A percentile compares a stretch with the other conserved stretches of the same genome.
phyloP scores from a whole-genome alignment of 2,797 vertebrate species.

The Paratrypauchen microcephalus region DNA sequence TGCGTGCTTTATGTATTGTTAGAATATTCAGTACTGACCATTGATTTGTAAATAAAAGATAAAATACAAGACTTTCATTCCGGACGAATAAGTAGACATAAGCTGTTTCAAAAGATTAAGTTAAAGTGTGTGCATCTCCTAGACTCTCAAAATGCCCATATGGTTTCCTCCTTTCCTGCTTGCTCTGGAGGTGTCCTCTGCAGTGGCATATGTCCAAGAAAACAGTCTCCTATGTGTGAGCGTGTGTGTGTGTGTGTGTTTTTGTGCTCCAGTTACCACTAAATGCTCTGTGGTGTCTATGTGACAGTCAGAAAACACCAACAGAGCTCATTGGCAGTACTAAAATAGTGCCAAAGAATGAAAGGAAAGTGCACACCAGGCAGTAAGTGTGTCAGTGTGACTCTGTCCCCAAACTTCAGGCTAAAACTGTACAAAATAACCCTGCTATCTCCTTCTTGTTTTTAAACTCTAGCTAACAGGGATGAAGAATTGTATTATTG shows the following conservation, averaged over 20 bases:
- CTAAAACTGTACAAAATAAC: constrained; percentile 59
- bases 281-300: constrained; percentile 39
- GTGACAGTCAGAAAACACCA: constrained; percentile 49
- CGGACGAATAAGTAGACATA: neutral
- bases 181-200: constrained; percentile 43
- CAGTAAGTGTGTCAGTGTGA: constrained; percentile 73
- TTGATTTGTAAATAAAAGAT: neutral
- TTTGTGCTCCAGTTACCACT: constrained; percentile 22
- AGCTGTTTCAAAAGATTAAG: neutral
- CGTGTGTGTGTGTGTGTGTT: constrained; percentile 8
- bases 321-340: constrained; percentile 55
- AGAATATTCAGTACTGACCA: neutral
- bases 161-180: constrained; percentile 39
- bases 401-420: constrained; percentile 62
- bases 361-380: constrained; percentile 34
- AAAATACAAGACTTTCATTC: neutral
- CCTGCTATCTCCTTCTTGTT: constrained; percentile 35
- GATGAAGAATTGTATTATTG: neutral
- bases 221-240: constrained; percentile 10
- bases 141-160: constrained; percentile 20
- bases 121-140: constrained; percentile 23
- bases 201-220: constrained; percentile 49
- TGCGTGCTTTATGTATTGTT: no score
- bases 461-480: constrained; percentile 28
- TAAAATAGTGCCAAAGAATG: constrained; percentile 33